A percentile compares a stretch with the other conserved stretches of the same genome.
Evolutionary conservation across 1,140 invertebrate species (phyloP).

Genomic region (Mesaphorura yosii): DNA sequence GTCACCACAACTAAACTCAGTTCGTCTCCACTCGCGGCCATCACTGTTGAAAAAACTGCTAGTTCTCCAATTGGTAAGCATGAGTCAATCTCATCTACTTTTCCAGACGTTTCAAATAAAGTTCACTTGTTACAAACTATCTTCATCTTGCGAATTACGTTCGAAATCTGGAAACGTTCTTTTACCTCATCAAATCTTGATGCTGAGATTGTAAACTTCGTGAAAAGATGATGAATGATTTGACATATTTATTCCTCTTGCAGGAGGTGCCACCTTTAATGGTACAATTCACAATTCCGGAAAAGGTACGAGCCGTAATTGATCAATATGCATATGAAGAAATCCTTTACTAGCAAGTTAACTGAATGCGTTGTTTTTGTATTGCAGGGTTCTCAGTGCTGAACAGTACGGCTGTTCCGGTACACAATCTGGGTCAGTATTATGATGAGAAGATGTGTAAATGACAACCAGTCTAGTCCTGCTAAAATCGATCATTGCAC

Average conservation of each 20-base stretch:
- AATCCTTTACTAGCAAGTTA: too few species aligned
- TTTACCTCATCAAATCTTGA: too few species aligned
- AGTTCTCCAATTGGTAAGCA: conserved; percentile 27
- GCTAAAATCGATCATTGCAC: too few species aligned
- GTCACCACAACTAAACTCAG: conserved; percentile 30
- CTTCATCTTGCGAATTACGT: too few species aligned
- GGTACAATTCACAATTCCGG: conserved; percentile 21
- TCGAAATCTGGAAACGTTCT: too few species aligned
- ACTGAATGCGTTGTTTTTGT: too few species aligned
- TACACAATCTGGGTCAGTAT: conserved; percentile 31
- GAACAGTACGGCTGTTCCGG: conserved; percentile 17
- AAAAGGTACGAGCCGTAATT: too few species aligned
- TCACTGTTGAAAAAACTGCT: conserved; percentile 30
- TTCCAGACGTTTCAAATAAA: too few species aligned
- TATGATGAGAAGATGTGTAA: conserved; percentile 32
- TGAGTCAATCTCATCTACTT: too few species aligned
- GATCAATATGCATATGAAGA: too few species aligned
- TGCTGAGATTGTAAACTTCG: too few species aligned
- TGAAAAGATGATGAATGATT: not conserved
- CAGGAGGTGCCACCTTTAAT: conserved; percentile 27
- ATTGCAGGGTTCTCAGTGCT: conserved; percentile 25
- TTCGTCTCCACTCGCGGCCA: conserved; percentile 28
- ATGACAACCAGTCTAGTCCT: conserved; percentile 31
- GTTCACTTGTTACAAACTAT: too few species aligned
- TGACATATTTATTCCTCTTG: conserved; percentile 15